phyloP scores from a whole-genome alignment of 2,113 vertebrate genomes.

The Cariama cristata region DNA sequence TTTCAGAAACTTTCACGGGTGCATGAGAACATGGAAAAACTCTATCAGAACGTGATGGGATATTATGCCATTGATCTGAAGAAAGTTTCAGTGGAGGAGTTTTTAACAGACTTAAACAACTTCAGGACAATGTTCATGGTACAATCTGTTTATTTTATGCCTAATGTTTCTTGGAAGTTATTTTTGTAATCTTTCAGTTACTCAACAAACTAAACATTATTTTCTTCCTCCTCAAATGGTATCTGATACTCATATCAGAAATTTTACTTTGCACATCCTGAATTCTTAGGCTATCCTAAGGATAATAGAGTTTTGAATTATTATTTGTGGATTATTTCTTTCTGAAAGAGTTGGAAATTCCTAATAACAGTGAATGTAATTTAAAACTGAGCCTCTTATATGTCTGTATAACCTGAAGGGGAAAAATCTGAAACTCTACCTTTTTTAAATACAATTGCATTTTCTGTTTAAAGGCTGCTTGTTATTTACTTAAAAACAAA shows the following conservation, averaged over 20 bases:
- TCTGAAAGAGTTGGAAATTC: background rate
- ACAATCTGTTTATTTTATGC: conserved; percentile 37
- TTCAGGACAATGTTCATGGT: conserved; percentile 93
- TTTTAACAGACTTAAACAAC: conserved; percentile 93
- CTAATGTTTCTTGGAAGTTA: background rate
- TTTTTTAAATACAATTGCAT: background rate
- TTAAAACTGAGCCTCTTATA: background rate
- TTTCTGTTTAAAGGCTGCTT: conserved; percentile 22
- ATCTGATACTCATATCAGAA: background rate
- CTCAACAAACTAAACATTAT: background rate
- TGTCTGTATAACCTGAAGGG: background rate
- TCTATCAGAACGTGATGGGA: conserved; percentile 85
- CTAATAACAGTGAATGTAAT: background rate
- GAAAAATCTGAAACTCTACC: conserved; percentile 22
- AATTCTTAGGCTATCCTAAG: background rate
- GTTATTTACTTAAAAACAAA: background rate
- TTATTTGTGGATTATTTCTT: background rate
- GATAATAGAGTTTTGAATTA: background rate
- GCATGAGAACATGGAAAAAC: conserved; percentile 88
- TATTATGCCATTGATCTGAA: conserved; percentile 92
- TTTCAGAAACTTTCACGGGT: conserved; percentile 86
- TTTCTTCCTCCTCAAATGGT: background rate
- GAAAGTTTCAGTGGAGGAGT: conserved; percentile 93
- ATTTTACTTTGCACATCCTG: background rate
- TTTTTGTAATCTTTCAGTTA: background rate